Percentiles rank a stretch among this genome's conserved stretches.
phyloP scores from a whole-genome alignment of 2,888 invertebrate genomes.

The Ptychoptera contaminata region DNA sequence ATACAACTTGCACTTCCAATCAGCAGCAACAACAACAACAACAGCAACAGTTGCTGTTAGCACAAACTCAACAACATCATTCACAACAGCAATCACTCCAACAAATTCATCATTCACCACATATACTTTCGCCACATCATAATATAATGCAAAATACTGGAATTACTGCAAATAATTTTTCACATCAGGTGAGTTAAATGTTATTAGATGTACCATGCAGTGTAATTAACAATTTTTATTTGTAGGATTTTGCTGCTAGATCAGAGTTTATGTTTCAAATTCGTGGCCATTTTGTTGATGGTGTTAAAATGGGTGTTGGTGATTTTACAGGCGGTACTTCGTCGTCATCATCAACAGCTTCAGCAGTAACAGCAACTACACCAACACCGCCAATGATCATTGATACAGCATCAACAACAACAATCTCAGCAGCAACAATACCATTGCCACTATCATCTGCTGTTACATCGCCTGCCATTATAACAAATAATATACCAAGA shows the following conservation, averaged over 20 bases:
- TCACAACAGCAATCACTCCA: conserved; percentile 9
- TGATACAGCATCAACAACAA: neutral
- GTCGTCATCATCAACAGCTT: neutral
- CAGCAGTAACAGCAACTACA: neutral
- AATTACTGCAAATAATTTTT: conserved; percentile 1
- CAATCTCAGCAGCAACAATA: conserved; percentile 18
- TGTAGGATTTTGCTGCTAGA: conserved; percentile 41
- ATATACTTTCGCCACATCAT: conserved; percentile 11
- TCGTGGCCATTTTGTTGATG: conserved; percentile 43
- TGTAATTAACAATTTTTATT: too few relatives aligned
- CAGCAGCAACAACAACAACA: conserved; percentile 34
- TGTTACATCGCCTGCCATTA: conserved; percentile 21
- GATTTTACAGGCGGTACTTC: conserved; percentile 1
- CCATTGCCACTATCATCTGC: conserved; percentile 30
- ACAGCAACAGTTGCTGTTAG: conserved; percentile 24
- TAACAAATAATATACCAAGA: conserved; percentile 23
- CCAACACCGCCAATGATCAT: neutral
- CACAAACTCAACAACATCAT: conserved; percentile 11
- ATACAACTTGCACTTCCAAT: conserved; percentile 30
- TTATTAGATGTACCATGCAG: neutral
- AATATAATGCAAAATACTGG: conserved; percentile 8
- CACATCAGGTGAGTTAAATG: conserved; percentile 2
- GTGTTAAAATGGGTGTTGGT: conserved; percentile 26
- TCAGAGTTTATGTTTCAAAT: conserved; percentile 56
- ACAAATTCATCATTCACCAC: conserved; percentile 8